A percentile compares a stretch with the other conserved stretches of the same genome.
phyloP scores from a whole-genome alignment of 2,113 vertebrate species.

The Meleagris gallopavo region DNA sequence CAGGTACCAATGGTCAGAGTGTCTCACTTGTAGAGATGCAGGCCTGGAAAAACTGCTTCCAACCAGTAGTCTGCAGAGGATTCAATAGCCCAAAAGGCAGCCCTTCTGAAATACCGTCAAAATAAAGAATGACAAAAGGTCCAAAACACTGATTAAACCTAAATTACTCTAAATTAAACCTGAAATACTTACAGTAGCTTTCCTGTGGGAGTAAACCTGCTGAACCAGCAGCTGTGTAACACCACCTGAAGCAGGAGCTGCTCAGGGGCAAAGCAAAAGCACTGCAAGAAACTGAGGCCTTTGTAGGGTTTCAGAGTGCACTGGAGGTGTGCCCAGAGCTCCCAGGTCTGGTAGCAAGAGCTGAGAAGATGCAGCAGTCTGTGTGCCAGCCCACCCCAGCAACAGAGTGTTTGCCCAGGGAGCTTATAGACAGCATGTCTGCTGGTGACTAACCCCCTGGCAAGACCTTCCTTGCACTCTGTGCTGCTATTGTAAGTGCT shows the following conservation, averaged over 20 bases:
- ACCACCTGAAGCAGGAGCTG: not conserved
- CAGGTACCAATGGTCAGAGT: not conserved
- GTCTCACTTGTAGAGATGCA: not conserved
- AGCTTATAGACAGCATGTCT: not conserved
- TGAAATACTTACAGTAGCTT: not conserved
- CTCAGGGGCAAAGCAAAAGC: not conserved
- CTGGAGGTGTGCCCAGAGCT: not conserved
- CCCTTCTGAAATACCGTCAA: conserved; percentile 29
- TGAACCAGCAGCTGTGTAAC: conserved; percentile 13
- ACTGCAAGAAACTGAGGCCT: not conserved
- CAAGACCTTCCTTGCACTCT: not conserved
- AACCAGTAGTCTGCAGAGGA: conserved; percentile 5
- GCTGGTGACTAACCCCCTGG: not conserved
- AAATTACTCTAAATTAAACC: conserved; percentile 21
- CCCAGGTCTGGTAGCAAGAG: not conserved
- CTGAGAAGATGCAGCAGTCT: not conserved
- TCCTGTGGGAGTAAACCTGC: not conserved
- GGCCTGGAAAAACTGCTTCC: conserved; percentile 34
- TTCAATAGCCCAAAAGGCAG: conserved; percentile 3
- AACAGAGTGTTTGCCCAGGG: not conserved
- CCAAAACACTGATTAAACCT: conserved; percentile 29
- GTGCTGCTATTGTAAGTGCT: not conserved
- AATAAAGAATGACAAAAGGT: conserved; percentile 27
- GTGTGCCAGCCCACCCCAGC: not conserved
- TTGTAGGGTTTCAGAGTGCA: not conserved